Conservation (phyloP, 2,797 vertebrate genomes). For the Cercopithecus hamlyni region DNA sequence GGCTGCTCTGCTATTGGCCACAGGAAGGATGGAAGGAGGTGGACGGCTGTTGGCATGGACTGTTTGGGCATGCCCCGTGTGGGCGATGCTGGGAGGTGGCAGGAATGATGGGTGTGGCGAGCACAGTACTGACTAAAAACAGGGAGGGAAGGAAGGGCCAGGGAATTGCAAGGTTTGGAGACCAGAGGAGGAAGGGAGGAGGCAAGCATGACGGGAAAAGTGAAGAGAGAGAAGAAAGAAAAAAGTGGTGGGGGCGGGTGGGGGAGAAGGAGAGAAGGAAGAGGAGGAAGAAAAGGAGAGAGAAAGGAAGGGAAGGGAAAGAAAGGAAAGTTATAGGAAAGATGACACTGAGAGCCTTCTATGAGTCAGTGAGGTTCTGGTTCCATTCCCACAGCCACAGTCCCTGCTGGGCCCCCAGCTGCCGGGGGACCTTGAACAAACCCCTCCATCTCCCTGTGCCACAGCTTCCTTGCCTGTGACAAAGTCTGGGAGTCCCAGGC, state of each 20-base stretch:
- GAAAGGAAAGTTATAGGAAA: no score
- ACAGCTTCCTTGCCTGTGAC: not conserved
- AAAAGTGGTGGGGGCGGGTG: not conserved
- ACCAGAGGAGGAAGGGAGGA: not conserved
- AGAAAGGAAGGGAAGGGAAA: not conserved
- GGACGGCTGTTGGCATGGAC: no score
- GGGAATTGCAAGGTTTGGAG: not conserved
- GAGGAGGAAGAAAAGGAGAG: no score
- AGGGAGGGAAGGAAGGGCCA: no score
- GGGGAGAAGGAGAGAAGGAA: not conserved
- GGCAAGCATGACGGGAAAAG: not conserved
- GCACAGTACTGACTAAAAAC: not conserved
- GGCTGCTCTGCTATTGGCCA: not conserved
- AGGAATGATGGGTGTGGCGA: no score
- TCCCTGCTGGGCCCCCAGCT: not conserved
- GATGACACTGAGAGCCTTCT: not conserved
- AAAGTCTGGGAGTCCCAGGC: not conserved
- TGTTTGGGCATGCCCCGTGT: no score
- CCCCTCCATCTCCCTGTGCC: not conserved
- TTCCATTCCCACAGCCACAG: not conserved
- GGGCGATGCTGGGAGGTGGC: not conserved
- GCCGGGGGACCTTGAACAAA: not conserved
- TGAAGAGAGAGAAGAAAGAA: not conserved
- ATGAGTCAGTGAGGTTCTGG: rapidly evolving
- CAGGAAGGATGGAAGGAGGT: no score